These are phyloP conservation scores for Tetragonula clypearis DNA, from an alignment of 1,140 invertebrate species.

Conservation along the genomic window DNA sequence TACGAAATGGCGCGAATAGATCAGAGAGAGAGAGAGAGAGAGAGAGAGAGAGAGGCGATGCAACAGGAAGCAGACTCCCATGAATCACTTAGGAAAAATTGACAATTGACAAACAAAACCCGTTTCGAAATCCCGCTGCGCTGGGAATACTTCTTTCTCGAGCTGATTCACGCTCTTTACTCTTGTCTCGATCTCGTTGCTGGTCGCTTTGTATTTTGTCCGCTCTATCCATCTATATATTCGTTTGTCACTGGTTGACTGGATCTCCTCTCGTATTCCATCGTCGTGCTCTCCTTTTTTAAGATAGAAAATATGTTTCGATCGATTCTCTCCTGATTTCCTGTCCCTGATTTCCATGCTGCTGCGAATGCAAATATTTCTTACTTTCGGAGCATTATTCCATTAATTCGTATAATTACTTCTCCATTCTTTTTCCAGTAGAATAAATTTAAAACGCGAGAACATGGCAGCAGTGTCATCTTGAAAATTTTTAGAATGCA, in stretches of 20 bases:
- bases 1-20: not conserved
- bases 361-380: not conserved
- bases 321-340: not conserved
- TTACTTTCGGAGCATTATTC: not conserved
- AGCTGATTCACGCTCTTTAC: constrained; percentile 7
- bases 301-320: not conserved
- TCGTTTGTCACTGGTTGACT: not conserved
- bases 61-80: not conserved
- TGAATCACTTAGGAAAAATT: constrained; percentile 46
- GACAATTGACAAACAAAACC: constrained; percentile 54
- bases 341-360: not conserved
- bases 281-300: not conserved
- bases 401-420: too few relatives aligned
- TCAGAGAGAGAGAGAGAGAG: too few relatives aligned
- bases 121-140: constrained; percentile 22
- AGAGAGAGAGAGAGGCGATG: not conserved
- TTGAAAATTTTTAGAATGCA: too few relatives aligned
- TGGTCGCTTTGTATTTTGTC: constrained; percentile 5
- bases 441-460: too few relatives aligned
- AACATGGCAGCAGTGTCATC: too few relatives aligned
- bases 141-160: constrained; percentile 4
- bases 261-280: not conserved
- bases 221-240: not conserved
- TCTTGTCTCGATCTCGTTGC: not conserved
- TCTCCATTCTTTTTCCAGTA: too few relatives aligned